Conservation (phyloP, 1,140 invertebrate species). For the Danaus melanippus region DNA sequence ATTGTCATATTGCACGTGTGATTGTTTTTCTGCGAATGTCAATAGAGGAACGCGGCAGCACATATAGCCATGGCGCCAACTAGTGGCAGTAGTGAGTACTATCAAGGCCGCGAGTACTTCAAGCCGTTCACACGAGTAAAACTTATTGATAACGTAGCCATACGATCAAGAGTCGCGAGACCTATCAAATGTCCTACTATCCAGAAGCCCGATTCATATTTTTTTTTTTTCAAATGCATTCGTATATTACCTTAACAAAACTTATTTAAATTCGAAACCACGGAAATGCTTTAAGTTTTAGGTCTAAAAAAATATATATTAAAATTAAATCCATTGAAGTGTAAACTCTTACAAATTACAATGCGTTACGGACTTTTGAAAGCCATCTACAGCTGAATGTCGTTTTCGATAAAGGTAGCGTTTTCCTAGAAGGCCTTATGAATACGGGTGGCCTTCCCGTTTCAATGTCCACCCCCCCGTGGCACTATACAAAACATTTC, state of each 20-base stretch:
- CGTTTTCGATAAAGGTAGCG: constrained; percentile 55
- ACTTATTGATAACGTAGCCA: constrained; percentile 23
- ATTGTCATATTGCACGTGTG: constrained; percentile 67
- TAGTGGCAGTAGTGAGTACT: constrained; percentile 58
- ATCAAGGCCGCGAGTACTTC: constrained; percentile 62
- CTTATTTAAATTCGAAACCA: no score
- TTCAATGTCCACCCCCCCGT: constrained; percentile 27
- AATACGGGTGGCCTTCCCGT: constrained; percentile 35
- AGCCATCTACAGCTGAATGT: constrained; percentile 19
- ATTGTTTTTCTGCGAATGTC: constrained; percentile 71
- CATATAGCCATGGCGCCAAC: constrained; percentile 51
- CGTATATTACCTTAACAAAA: no score
- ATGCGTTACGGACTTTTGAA: no score
- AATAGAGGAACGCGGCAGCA: constrained; percentile 59
- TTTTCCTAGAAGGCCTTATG: constrained; percentile 59
- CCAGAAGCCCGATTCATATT: no score
- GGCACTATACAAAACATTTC: constrained; percentile 29
- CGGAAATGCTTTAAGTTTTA: no score
- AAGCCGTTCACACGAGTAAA: constrained; percentile 28
- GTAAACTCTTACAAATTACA: no score
- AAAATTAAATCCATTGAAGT: no score
- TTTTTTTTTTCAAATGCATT: no score
- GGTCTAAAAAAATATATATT: no score
- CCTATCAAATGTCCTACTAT: no score
- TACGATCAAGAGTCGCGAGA: background rate